Base-by-base conservation (phyloP, 2,797 vertebrate species). In the Intellagama lesueurii region DNA sequence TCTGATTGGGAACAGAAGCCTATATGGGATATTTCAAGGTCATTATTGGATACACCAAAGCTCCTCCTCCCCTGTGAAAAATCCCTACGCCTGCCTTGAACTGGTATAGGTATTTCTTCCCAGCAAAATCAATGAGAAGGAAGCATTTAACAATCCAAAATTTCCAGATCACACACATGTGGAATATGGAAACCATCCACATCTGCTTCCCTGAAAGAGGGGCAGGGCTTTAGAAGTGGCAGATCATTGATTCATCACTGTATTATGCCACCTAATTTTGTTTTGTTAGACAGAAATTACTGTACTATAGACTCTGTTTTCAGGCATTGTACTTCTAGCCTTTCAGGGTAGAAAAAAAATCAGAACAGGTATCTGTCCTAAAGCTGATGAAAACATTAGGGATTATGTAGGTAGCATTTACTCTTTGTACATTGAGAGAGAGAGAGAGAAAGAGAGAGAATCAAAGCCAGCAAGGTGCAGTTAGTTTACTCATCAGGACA, bases 261-360 rank as follows among this genome's bases (percentile, higher is more conserved):
- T 9, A 49, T 24, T 78, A 11, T 24, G 8, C 9, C 76, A 30
- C 47, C 16, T 6, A 47, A 28, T 26, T 78, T 26, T 16, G 7
- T n/a, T 2, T 77, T 77, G 12, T 87, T 78, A 91, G 86, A 90
- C 89, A 93, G 85, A 92, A 89, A 94, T n/a, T 78, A 92, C 90
- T 66, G 75, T 40, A 82, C 81, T 72, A 85, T 84, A 91, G n/a
- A 19, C 86, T 72, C 24, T 82, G 92, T 86, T 91, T 87, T 92
- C 83, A 88, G 49, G 81, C 80, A 91, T 75, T 69, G 14, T 72
- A 64, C 24, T 30, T 28, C 30, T 70, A 40, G 30, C 22, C 4
- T 66, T 5, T 32, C 5, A 52, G 88, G 86, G 84, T 40, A 83
- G 87, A 81, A 28, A 87, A 35, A 56, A 86, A 76, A n/a, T n/a